Conservation (phyloP, 23 tunicate genomes). For the Oikopleura dioica region DNA sequence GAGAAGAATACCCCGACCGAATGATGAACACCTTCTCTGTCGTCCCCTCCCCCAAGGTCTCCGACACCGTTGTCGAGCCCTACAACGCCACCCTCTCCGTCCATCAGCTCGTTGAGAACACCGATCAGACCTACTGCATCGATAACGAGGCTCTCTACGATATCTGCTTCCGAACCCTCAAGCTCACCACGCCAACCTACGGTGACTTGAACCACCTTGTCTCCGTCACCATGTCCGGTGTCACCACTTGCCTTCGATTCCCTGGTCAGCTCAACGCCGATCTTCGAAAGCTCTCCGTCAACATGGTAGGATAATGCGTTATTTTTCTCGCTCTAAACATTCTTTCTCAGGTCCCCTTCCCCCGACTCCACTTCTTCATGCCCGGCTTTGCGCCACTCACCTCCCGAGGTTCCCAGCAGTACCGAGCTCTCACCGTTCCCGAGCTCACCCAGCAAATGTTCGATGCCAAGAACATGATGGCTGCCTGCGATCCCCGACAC, state of each 20-base stretch:
- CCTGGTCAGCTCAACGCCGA: too few relatives aligned
- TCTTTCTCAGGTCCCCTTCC: too few relatives aligned
- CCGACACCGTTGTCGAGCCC: slow-evolving; percentile 73
- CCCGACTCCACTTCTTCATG: slow-evolving; percentile 82
- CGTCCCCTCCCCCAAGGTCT: slow-evolving; percentile 67
- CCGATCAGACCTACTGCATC: slow-evolving; percentile 72
- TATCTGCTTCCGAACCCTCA: slow-evolving; percentile 61
- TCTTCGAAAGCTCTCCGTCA: slow-evolving; percentile 74
- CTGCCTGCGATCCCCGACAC: slow-evolving; percentile 77
- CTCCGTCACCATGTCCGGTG: slow-evolving; percentile 89
- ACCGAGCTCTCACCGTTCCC: slow-evolving; percentile 87
- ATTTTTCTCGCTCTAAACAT: too few relatives aligned
- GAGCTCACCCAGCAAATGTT: slow-evolving; percentile 96
- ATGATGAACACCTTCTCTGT: slow-evolving; percentile 76
- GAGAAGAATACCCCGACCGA: slow-evolving; percentile 79
- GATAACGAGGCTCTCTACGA: slow-evolving; percentile 67
- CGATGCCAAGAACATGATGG: slow-evolving; percentile 82
- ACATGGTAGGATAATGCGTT: too few relatives aligned
- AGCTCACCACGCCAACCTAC: slow-evolving; percentile 74
- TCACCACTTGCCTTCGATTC: slow-evolving; percentile 86
- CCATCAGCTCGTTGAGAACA: slow-evolving; percentile 85
- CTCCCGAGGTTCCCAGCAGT: slow-evolving; percentile 60
- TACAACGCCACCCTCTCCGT: slow-evolving; percentile 77
- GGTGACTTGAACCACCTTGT: slow-evolving; percentile 95
- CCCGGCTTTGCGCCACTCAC: slow-evolving; percentile 76